Evolutionary conservation across 2,888 invertebrate genomes (phyloP).

Genomic region (Aquatica leii): DNA sequence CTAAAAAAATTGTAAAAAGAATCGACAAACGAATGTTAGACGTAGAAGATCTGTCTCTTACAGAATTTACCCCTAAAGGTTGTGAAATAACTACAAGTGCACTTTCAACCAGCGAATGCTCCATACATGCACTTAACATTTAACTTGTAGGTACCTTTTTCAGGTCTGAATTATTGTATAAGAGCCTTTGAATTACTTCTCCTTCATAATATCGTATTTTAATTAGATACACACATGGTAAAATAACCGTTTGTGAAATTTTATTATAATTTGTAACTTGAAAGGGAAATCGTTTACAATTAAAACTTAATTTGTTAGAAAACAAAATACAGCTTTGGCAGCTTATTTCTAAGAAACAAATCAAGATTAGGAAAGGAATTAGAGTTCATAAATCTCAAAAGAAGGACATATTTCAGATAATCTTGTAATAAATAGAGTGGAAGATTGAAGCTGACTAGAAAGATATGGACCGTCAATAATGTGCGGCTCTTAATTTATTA

Average conservation of each 20-base stretch:
- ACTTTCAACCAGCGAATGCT: constrained; percentile 24
- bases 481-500: neutral
- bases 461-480: neutral
- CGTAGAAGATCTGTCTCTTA: constrained; percentile 23
- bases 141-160: constrained; percentile 24
- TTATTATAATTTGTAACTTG: neutral
- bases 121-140: constrained; percentile 27
- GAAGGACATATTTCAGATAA: neutral
- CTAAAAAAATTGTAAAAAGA: constrained; percentile 32
- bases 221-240: too few relatives aligned
- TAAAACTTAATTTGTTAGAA: too few relatives aligned
- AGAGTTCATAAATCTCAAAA: neutral
- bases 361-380: neutral
- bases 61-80: constrained; percentile 15
- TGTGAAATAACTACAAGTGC: constrained; percentile 25
- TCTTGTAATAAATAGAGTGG: neutral
- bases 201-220: neutral
- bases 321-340: neutral
- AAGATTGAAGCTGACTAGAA: neutral
- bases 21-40: constrained; percentile 29
- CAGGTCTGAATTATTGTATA: constrained; percentile 18
- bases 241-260: neutral
- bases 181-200: constrained; percentile 16
- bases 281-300: too few relatives aligned
- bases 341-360: neutral